Base-by-base conservation (phyloP, 1,140 invertebrate species). In the Colletes latitarsis region DNA sequence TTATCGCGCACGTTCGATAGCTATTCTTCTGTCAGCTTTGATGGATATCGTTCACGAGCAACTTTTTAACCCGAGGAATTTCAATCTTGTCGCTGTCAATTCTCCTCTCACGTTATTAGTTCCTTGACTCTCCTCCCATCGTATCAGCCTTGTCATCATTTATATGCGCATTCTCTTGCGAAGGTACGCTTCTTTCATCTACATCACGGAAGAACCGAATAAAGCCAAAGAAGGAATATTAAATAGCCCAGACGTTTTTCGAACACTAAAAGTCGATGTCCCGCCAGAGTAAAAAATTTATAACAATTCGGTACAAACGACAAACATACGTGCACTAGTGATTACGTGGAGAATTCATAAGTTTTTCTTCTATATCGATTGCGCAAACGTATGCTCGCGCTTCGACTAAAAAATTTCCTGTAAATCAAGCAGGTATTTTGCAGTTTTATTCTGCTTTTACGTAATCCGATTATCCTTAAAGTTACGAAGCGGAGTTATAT, bases 1-100 rank as follows among this genome's bases (percentile, higher is more conserved):
- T 39, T 19, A 53, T 74, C 52, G 15, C 55, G 8, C 46, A n/a
- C 53, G 66, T 10, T n/a, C 6, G 19, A 41, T 72, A 14, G 19
- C 9, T 15, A 15, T 49, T 52, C 52, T 46, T 66, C 19, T 60
- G 53, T 60, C 46, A 43, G 52, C 57, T 82, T 73, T 78, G 63
- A 84, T 78, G 63, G 21, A 78, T 73, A 21, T 58, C 60, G 69
- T 84, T 62, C 76, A 30, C 4, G n/a, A 17, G 10, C n/a, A 53
- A 72, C 68, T 81, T 83, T 88, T 86, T 84, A 88, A 82, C 78
- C 83, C 72, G 30, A 58, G 81, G 83, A 87, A 87, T 88, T 87
- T 85, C 85, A 87, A 88, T 88, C 85, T 88, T 88, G 85, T 53
- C 57, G 39, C 77, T 84, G 86, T 88, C 87, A 84, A 82, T 82